Conservation (phyloP, 2,113 vertebrate genomes). For the Hippopotamus amphibius region DNA sequence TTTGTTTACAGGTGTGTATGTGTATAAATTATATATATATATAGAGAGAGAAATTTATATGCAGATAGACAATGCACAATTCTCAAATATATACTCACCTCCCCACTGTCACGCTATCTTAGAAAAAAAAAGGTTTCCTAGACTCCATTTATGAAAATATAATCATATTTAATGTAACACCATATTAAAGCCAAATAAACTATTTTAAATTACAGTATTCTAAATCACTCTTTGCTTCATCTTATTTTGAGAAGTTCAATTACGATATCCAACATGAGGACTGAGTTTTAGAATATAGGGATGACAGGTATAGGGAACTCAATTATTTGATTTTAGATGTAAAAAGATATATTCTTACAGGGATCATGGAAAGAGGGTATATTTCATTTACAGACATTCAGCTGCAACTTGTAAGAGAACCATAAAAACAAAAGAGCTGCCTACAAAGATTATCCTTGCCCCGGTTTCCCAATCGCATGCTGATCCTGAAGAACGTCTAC, state of each 20-base stretch:
- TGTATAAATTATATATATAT: not conserved
- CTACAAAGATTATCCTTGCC: not conserved
- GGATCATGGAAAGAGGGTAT: not conserved
- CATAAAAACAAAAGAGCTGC: not conserved
- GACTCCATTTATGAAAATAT: not conserved
- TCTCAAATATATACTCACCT: not conserved
- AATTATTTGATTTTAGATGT: not conserved
- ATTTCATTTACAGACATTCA: slow-evolving; percentile 6
- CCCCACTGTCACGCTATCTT: not conserved
- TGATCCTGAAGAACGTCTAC: not conserved
- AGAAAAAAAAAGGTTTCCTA: not conserved
- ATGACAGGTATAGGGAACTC: not conserved
- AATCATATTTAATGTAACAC: not conserved
- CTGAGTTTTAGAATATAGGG: not conserved
- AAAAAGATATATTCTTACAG: not conserved
- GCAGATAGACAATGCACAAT: not conserved
- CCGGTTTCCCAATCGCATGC: not conserved
- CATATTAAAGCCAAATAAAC: not conserved
- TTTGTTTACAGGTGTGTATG: not conserved
- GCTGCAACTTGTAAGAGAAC: not conserved
- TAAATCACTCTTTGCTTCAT: not conserved
- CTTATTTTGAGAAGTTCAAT: slow-evolving; percentile 7
- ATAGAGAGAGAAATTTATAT: not conserved
- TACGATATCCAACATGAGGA: not conserved
- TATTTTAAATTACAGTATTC: slow-evolving; percentile 35